Conservation (phyloP, 2,888 invertebrate species). For the Myopa tessellatipennis region DNA sequence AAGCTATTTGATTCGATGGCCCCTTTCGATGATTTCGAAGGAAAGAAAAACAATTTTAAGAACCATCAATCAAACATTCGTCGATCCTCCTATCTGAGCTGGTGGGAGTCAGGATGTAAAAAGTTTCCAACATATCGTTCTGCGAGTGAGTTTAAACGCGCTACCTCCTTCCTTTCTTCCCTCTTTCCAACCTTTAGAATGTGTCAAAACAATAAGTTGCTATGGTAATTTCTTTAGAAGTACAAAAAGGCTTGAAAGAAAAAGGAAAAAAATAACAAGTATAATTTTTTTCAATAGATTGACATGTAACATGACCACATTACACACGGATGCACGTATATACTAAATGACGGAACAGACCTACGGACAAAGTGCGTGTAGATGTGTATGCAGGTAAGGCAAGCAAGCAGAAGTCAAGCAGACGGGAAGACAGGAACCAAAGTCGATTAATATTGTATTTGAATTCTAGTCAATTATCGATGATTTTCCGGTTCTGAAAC, state of each 20-base stretch:
- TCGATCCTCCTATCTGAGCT: neutral
- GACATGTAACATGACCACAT: slow-evolving; percentile 36
- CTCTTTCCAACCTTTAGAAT: neutral
- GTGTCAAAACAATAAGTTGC: slow-evolving; percentile 39
- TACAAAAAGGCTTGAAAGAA: slow-evolving; percentile 3
- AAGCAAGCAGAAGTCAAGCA: neutral
- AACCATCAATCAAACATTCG: slow-evolving; percentile 15
- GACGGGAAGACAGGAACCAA: slow-evolving; percentile 1
- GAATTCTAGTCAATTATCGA: slow-evolving; percentile 50
- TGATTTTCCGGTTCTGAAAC: slow-evolving; percentile 41
- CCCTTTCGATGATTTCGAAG: neutral
- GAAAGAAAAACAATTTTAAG: neutral
- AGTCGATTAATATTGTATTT: slow-evolving; percentile 48
- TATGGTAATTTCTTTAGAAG: slow-evolving; percentile 31
- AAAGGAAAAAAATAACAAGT: slow-evolving; percentile 17
- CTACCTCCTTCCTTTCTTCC: slow-evolving; percentile 4
- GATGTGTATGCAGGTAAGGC: neutral
- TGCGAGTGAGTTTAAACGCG: neutral
- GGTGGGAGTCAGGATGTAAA: neutral
- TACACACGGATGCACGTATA: neutral
- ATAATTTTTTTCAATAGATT: slow-evolving; percentile 21
- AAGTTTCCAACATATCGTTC: neutral
- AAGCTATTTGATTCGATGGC: neutral
- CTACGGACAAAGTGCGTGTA: neutral
- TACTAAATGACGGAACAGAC: slow-evolving; percentile 3